Evolutionary conservation across 2,888 invertebrate genomes (phyloP), one percentile per base, ranked within the genome.

Genomic region (Drosophila setosimentum): DNA sequence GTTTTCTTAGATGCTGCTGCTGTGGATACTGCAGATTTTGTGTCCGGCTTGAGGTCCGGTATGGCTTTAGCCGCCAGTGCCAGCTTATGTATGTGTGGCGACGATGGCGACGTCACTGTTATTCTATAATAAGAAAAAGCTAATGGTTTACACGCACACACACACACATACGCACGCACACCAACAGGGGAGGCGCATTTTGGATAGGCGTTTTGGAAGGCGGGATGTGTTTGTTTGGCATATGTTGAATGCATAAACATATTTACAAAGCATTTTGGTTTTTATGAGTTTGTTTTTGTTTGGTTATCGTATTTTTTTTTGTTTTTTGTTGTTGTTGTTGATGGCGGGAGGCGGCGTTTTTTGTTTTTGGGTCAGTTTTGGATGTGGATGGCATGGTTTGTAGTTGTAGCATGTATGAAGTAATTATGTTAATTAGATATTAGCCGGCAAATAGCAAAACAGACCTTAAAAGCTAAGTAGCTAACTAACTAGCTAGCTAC

Each of bases 111-210:
- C 83, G 93, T 93, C 89, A 93, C 85, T 83, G 91, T 93, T 82
- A 93, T 91, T 91, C 93, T 93, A 92, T 80, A 93, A 93, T 88
- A 92, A 92, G 91, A 93, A 92, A 92, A 92, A 92, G 91, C 91
- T 92, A 91, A 90, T 89, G 77, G 78, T 90, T 91, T 91, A 91
- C 87, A 91, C 88, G 80, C 91, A 83, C 82, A 82, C 89, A 88
- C 82, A 53, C 54, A 87, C 76, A 86, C 72, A 71, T 64, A 77
- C 68, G 71, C 67, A 82, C 71, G 65, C 78, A 74, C 73, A 78
- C 68, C 76, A 76, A 54, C 58, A 21, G 51, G 67, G 67, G 62
- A 29, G 64, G 67, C 70, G 70, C 53, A 51, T 59, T 57, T 33
- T 67, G 70, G 76, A 73, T 69, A 66, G 76, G 59, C 79, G 65